Evolutionary conservation across 2,888 invertebrate genomes (phyloP).

Genomic region (Erebia aethiops): DNA sequence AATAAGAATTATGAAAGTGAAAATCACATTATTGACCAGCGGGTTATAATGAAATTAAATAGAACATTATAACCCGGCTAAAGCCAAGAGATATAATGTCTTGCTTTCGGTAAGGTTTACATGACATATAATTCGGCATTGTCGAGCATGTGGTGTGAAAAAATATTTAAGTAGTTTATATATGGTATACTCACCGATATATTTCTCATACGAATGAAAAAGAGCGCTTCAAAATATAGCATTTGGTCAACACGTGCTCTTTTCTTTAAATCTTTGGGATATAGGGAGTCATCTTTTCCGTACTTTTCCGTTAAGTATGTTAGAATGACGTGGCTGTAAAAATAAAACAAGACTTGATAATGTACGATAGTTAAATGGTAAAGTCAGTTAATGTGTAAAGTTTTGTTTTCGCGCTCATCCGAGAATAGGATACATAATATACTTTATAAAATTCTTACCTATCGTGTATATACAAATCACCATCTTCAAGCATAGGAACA

Average conservation of each 20-base stretch:
- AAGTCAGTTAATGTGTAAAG: no score
- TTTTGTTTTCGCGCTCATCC: no score
- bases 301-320: slow-evolving; percentile 80
- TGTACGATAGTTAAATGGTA: no score
- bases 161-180: neutral
- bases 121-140: no score
- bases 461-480: slow-evolving; percentile 71
- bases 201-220: slow-evolving; percentile 69
- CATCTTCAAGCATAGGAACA: slow-evolving; percentile 80
- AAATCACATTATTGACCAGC: no score
- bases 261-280: slow-evolving; percentile 79
- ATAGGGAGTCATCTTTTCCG: slow-evolving; percentile 77
- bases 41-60: no score
- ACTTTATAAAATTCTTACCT: slow-evolving; percentile 46
- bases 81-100: no score
- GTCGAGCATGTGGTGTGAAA: no score
- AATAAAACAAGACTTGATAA: slow-evolving; percentile 5
- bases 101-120: no score
- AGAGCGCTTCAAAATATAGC: slow-evolving; percentile 76
- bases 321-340: slow-evolving; percentile 75
- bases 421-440: no score
- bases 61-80: no score
- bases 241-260: slow-evolving; percentile 81
- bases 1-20: no score
- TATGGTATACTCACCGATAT: slow-evolving; percentile 63